Percentiles rank a stretch among this genome's conserved stretches.
phyloP scores from a whole-genome alignment of 2,113 vertebrate genomes.

The Hippocampus guttulatus region DNA sequence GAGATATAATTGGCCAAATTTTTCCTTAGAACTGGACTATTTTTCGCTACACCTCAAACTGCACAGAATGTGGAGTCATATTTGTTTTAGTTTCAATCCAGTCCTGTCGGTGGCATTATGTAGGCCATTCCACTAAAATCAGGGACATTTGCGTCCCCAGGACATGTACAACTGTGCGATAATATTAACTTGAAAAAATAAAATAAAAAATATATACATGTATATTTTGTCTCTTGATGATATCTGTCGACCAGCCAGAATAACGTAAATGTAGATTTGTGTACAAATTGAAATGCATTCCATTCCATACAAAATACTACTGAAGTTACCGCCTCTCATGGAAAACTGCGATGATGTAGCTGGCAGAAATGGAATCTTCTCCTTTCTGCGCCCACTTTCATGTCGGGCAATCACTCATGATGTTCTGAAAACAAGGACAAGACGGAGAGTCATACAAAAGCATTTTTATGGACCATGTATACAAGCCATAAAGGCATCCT shows the following conservation, averaged over 20 bases:
- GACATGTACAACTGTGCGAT: background rate
- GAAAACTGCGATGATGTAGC: constrained; percentile 61
- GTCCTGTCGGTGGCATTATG: background rate
- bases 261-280: background rate
- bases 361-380: constrained; percentile 62
- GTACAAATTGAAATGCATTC: background rate
- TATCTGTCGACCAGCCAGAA: too few relatives aligned
- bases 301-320: background rate
- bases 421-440: constrained; percentile 21
- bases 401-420: constrained; percentile 4
- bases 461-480: background rate
- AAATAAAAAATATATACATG: too few relatives aligned
- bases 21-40: background rate
- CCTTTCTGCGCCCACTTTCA: constrained; percentile 24
- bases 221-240: background rate
- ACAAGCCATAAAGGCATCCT: background rate
- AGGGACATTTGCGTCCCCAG: background rate
- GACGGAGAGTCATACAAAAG: background rate
- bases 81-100: background rate
- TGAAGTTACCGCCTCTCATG: constrained; percentile 42
- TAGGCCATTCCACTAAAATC: background rate
- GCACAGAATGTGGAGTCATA: background rate
- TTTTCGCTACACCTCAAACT: background rate
- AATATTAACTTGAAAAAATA: background rate
- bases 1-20: background rate